Conservation (phyloP, 2,113 vertebrate genomes). For the Poeciliopsis occidentalis region DNA sequence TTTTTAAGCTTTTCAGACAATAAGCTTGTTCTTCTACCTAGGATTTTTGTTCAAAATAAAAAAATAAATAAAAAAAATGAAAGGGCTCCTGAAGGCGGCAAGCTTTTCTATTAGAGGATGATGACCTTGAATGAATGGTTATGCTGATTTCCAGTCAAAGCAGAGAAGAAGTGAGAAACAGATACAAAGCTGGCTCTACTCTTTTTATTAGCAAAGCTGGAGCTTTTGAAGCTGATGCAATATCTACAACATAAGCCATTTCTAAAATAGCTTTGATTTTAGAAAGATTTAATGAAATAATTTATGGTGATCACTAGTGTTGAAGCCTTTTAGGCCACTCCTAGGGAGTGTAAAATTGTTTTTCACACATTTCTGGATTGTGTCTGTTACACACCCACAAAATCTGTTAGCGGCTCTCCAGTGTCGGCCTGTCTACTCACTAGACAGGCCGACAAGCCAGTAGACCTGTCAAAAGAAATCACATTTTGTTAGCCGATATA, state of each 20-base stretch:
- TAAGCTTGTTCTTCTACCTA: constrained; percentile 37
- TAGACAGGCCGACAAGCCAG: no score
- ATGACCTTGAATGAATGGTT: constrained; percentile 15
- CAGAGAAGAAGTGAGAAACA: background rate
- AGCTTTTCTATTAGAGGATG: background rate
- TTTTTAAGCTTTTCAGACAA: constrained; percentile 36
- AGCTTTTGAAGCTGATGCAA: no score
- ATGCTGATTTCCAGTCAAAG: constrained; percentile 1
- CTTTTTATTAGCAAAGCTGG: background rate
- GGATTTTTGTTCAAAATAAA: constrained; percentile 26
- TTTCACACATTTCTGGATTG: background rate
- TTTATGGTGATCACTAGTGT: background rate
- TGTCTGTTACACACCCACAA: constrained; percentile 7
- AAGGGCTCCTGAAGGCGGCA: constrained; percentile 33
- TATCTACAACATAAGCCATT: no score
- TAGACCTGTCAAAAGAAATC: no score
- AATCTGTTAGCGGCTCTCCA: constrained; percentile 37
- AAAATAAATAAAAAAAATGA: constrained; percentile 4
- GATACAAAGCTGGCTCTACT: background rate
- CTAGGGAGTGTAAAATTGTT: background rate
- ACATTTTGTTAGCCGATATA: no score
- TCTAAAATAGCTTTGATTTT: constrained; percentile 8
- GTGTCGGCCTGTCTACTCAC: background rate
- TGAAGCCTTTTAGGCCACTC: background rate
- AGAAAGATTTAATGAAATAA: background rate